phyloP scores from a whole-genome alignment of 2,888 invertebrate species.

The Gryllus longicercus region DNA sequence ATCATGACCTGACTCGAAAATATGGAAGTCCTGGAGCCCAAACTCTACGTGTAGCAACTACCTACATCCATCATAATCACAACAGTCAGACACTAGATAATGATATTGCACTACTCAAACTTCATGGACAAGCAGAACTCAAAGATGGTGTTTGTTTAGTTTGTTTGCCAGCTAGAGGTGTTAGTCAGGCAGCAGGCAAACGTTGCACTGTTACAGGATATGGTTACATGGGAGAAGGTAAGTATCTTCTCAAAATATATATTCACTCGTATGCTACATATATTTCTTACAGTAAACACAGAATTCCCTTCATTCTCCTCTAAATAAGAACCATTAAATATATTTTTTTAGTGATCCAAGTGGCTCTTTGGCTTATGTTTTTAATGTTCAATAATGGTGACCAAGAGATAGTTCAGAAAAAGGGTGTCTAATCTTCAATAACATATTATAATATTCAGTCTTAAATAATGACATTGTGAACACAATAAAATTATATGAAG shows the following conservation, averaged over 20 bases:
- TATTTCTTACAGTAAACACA: too few relatives aligned
- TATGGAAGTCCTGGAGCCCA: constrained; percentile 90
- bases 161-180: constrained; percentile 83
- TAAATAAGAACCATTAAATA: too few relatives aligned
- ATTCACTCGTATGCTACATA: too few relatives aligned
- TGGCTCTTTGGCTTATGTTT: too few relatives aligned
- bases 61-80: constrained; percentile 93
- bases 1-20: constrained; percentile 85
- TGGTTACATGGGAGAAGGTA: constrained; percentile 93
- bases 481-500: too few relatives aligned
- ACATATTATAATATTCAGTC: too few relatives aligned
- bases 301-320: too few relatives aligned
- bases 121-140: constrained; percentile 83
- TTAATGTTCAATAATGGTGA: too few relatives aligned
- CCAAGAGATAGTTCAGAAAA: too few relatives aligned
- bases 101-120: constrained; percentile 85
- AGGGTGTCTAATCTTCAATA: too few relatives aligned
- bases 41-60: constrained; percentile 84
- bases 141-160: constrained; percentile 82
- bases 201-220: constrained; percentile 91
- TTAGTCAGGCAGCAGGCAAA: constrained; percentile 84
- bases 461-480: too few relatives aligned
- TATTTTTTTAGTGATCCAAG: too few relatives aligned
- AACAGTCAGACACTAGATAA: constrained; percentile 92
- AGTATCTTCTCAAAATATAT: constrained; percentile 32